Base-by-base conservation (phyloP, 1,140 invertebrate genomes). In the Holotrichia oblita region DNA sequence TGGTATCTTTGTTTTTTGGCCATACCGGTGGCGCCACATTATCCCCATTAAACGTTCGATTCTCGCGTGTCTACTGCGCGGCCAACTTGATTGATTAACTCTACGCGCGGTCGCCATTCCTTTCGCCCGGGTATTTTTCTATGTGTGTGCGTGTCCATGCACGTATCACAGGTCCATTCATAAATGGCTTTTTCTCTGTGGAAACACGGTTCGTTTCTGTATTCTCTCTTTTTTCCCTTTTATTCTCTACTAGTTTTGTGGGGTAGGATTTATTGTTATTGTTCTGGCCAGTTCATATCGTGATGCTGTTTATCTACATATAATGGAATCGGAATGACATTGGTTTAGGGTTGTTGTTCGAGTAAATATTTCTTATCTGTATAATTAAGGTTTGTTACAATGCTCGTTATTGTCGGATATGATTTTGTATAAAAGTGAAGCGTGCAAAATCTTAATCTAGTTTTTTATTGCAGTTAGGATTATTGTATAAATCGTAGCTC, bases 51-150 rank as follows among this genome's bases (percentile, higher is more conserved):
- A 69, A 34, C 22, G 61, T 69, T 69, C 61, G 61, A 69, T 69
- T 69, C 61, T 69, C 61, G 61, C 61, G 61, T 69, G 61, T 69
- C 61, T 69, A 69, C 61, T 34, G 27, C 61, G 9, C 22, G 61
- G 61, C 61, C 61, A 34, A 69, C 61, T 69, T 69, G 61, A 69
- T 69, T 69, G 61, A 69, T 69, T 69, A 69, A 27, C 61, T 69
- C 22, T 69, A 27, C 61, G 22, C 7, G 61, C 61, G 61, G 61
- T 10, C 61, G 61, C 61, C 61, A 69, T 69, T 34, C 61, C 61
- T 22, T 69, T 69, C 12, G 44, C 61, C 3, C 61, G 61, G 7
- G 61, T 69, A 34, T 69, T 69, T 34, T 34, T 34, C 1, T 34
- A 34, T 34, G 27, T 69, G 61, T 69, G 61, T 69, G 61, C 27